Conservation (phyloP, 1,140 invertebrate genomes). For the Bombus confusus region DNA sequence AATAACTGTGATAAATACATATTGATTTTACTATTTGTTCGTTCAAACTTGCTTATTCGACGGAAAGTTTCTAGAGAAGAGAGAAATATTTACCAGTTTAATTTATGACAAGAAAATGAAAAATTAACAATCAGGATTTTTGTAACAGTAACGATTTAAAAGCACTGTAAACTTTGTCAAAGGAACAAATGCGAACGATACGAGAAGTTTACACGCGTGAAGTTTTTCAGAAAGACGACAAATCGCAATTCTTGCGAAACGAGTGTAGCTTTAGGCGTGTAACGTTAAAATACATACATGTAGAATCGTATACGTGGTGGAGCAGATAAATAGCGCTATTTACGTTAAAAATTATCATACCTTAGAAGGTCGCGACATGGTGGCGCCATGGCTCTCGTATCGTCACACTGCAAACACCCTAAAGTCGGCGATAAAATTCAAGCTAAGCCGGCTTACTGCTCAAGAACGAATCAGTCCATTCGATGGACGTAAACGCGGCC, state of each 20-base stretch:
- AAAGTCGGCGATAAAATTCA: not conserved
- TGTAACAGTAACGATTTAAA: too few relatives aligned
- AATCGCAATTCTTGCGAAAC: not conserved
- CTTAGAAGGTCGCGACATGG: not conserved
- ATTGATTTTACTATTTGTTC: too few relatives aligned
- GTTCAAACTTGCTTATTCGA: too few relatives aligned
- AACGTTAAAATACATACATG: not conserved
- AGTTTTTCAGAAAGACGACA: too few relatives aligned
- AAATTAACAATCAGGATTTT: too few relatives aligned
- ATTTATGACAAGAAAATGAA: too few relatives aligned
- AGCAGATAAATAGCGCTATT: slow-evolving; percentile 1
- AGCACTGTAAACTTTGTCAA: too few relatives aligned
- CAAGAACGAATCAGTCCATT: slow-evolving; percentile 27
- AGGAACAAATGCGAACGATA: too few relatives aligned
- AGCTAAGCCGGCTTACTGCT: not conserved
- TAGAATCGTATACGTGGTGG: not conserved
- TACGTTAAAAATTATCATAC: slow-evolving; percentile 17
- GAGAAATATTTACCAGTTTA: too few relatives aligned
- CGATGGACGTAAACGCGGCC: not conserved
- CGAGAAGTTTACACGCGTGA: too few relatives aligned
- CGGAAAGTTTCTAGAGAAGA: too few relatives aligned
- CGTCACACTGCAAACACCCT: slow-evolving; percentile 5
- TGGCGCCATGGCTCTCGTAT: slow-evolving; percentile 17
- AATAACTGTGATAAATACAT: too few relatives aligned
- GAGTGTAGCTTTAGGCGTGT: not conserved